Base-by-base conservation (phyloP, 2,888 invertebrate genomes). In the Mactromeris polynyma region DNA sequence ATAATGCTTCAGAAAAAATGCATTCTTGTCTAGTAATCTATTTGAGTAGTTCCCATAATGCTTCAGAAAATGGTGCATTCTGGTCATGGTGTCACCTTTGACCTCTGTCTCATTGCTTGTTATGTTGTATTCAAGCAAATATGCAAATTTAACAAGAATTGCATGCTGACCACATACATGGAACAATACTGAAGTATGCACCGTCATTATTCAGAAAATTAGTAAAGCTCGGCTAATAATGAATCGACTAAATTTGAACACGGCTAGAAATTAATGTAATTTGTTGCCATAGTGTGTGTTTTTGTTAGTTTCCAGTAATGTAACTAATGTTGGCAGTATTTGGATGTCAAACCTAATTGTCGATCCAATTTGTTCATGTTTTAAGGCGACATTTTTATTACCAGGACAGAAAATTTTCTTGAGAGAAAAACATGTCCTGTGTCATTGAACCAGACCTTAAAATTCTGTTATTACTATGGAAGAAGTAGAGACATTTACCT, bases 161-260 rank as follows among this genome's bases (percentile, higher is more conserved):
- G 33, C 73, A 73, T 73, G 73, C 73, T 73, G 73, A 73, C 73
- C 73, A 73, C 73, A 73, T 73, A 73, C 73, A 73, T 73, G 33
- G 19, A 19, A 36, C 33, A 73, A 73, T 73, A 33, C 17, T 73
- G 17, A 17, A 73, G 73, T 19, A 36, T 73, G 33, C 73, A 7
- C 73, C 11, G 19, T 77, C 83, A 87, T 80, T 80, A 83, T 64
- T 46, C 46, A 80, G 46, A 33, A 80, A 84, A 80, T 88, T 73
- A 38, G 54, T 81, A 85, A 58, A 42, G 36, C 80, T 33, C 46
- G 31, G 11, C 33, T 38, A 46, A 64, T 85, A 88, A 88, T 88
- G 84, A 88, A 88, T 84, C 26, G 31, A 54, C 85, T 81, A 69
- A 81, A 42, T 54, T 54, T 84, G 84, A 58, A 54, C 84, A 88